A percentile compares a stretch with the other conserved stretches of the same genome.
These are phyloP conservation scores for Drosophila triauraria DNA, from an alignment of 1,140 invertebrate genomes.

Conservation along the genomic window DNA sequence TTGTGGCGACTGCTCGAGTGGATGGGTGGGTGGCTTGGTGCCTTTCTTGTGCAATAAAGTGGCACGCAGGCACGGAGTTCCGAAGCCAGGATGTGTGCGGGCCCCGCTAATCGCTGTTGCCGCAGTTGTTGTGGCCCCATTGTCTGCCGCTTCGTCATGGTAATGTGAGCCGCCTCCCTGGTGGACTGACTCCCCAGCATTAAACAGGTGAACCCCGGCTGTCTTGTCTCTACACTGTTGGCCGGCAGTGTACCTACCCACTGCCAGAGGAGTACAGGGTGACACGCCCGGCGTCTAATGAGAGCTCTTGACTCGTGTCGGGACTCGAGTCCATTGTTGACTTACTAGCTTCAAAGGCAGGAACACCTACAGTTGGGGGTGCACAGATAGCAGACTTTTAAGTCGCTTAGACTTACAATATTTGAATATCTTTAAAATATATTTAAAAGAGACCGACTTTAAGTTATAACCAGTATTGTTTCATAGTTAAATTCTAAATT, in stretches of 20 bases:
- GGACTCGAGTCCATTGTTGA: slow-evolving; percentile 35
- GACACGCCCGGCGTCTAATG: slow-evolving; percentile 31
- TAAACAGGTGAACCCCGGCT: slow-evolving; percentile 8
- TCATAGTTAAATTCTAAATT: too few relatives aligned
- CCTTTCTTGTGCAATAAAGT: slow-evolving; percentile 42
- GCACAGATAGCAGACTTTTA: neutral
- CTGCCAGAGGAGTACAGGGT: slow-evolving; percentile 18
- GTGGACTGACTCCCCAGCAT: neutral
- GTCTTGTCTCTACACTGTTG: slow-evolving; percentile 6
- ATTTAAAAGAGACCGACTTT: too few relatives aligned
- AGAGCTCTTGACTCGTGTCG: slow-evolving; percentile 44
- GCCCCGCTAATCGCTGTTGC: slow-evolving; percentile 64
- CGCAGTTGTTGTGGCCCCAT: slow-evolving; percentile 67
- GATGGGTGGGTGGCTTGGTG: slow-evolving; percentile 3
- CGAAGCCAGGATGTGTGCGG: slow-evolving; percentile 32
- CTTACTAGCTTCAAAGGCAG: slow-evolving; percentile 4
- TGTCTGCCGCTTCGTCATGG: slow-evolving; percentile 61
- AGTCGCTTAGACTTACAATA: too few relatives aligned
- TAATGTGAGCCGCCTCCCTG: slow-evolving; percentile 39
- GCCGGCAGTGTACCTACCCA: slow-evolving; percentile 8
- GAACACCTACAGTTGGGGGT: neutral
- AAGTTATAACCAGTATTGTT: too few relatives aligned
- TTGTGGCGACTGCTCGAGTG: slow-evolving; percentile 27
- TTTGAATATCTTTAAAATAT: too few relatives aligned
- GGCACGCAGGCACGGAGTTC: slow-evolving; percentile 31